Evolutionary conservation across 2,113 vertebrate species (phyloP).

Genomic region (Tragelaphus buxtoni): DNA sequence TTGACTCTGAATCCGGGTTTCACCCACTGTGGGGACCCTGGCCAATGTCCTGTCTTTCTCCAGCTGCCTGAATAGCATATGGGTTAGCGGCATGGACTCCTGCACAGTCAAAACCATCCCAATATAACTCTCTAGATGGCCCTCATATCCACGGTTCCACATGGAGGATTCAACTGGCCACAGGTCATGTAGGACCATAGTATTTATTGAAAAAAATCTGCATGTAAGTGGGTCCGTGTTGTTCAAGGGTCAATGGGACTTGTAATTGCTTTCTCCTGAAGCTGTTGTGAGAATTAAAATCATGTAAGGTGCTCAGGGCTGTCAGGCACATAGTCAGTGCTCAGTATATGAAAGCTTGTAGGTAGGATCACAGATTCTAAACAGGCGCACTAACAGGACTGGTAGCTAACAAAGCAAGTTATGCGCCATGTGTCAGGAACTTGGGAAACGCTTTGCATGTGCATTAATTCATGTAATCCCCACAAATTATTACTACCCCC

Average conservation of each 20-base stretch:
- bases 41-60: not conserved
- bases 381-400: rapidly evolving
- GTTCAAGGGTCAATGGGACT: not conserved
- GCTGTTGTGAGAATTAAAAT: not conserved
- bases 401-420: not conserved
- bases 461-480: not conserved
- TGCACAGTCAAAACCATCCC: not conserved
- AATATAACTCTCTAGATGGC: not conserved
- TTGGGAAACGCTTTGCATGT: rapidly evolving
- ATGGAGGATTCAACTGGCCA: not conserved
- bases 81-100: not conserved
- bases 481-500: not conserved
- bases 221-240: not conserved
- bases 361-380: not conserved
- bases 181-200: not conserved
- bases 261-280: not conserved
- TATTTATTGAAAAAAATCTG: not conserved
- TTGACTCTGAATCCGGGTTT: not conserved
- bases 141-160: not conserved
- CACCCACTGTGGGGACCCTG: not conserved
- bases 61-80: not conserved
- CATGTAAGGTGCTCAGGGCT: not conserved
- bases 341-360: rapidly evolving
- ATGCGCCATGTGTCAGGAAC: rapidly evolving
- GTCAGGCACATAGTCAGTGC: rapidly evolving